These are phyloP conservation scores for Rhynchotus rufescens DNA, from an alignment of 2,797 vertebrate genomes.

Conservation along the genomic window DNA sequence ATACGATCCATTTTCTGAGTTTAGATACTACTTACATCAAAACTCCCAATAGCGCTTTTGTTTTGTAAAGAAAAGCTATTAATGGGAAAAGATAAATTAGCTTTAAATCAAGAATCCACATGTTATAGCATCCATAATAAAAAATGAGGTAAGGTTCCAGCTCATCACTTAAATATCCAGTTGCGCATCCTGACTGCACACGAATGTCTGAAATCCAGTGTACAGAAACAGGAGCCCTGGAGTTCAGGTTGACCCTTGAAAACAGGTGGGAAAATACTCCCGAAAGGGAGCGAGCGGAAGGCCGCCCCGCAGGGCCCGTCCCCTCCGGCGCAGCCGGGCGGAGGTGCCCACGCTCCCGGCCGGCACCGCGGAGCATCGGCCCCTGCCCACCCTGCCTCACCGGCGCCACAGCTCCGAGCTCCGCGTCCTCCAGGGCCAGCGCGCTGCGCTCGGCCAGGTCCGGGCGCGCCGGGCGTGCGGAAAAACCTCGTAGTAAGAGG, in stretches of 20 bases:
- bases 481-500: not conserved
- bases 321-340: not conserved
- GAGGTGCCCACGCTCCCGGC: not conserved
- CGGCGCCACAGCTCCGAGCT: fast-evolving
- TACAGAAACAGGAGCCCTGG: not conserved
- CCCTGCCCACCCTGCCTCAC: not conserved
- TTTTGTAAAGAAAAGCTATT: not conserved
- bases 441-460: not conserved
- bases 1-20: not conserved
- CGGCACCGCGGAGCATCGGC: not conserved
- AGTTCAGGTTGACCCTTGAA: too few relatives aligned
- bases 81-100: not conserved
- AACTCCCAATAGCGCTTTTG: not conserved
- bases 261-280: not conserved
- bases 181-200: not conserved
- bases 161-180: not conserved
- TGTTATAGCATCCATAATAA: not conserved
- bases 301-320: fast-evolving
- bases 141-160: not conserved
- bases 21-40: not conserved
- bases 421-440: not conserved
- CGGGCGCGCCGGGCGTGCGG: not conserved
- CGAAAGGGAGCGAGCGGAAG: not conserved
- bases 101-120: not conserved
- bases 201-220: not conserved